Conservation (phyloP, 1,140 invertebrate species). For the Trichoplusia ni region DNA sequence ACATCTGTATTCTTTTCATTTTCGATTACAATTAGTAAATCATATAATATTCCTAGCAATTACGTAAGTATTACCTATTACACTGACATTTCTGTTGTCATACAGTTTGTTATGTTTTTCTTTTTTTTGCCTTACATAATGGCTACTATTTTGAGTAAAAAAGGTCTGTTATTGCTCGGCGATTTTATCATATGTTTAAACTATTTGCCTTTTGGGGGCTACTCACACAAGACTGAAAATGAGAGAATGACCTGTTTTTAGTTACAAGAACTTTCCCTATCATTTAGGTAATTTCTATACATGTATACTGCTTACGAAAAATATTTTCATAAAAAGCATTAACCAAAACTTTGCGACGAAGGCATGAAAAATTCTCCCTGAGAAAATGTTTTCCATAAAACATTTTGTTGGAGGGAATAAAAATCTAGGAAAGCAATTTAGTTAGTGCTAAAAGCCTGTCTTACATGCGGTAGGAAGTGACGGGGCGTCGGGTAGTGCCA, state of each 20-base stretch:
- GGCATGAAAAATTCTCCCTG: neutral
- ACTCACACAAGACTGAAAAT: no score
- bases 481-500: constrained; percentile 50
- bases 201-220: no score
- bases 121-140: no score
- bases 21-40: neutral
- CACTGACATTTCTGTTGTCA: neutral
- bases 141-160: no score
- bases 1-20: constrained; percentile 27
- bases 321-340: no score
- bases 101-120: no score
- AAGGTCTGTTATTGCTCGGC: no score
- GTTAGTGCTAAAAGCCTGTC: constrained; percentile 66
- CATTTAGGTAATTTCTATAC: no score
- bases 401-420: constrained; percentile 10
- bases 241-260: no score
- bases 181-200: no score
- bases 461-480: constrained; percentile 37
- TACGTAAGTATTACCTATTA: neutral
- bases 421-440: constrained; percentile 60
- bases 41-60: neutral
- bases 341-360: neutral
- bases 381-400: neutral
- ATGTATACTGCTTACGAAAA: no score
- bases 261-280: no score